These are phyloP conservation scores for Muscina levida DNA, from an alignment of 2,888 invertebrate species.

Conservation along the genomic window DNA sequence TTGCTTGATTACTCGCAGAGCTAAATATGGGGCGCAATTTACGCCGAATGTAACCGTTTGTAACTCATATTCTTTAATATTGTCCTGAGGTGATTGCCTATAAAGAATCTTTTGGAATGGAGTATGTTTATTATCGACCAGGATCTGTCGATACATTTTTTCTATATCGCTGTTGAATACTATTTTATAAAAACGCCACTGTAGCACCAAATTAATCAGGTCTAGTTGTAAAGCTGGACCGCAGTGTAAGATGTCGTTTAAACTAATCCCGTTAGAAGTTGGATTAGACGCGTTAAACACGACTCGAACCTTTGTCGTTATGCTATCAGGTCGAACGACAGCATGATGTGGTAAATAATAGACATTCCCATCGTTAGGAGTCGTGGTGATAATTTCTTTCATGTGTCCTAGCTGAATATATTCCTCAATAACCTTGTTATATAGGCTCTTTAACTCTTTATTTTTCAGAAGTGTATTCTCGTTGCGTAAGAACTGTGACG, in stretches of 20 bases:
- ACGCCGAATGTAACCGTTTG: no score
- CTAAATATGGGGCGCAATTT: conserved; percentile 44
- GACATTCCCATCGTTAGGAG: not conserved
- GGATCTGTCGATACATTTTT: no score
- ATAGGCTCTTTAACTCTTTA: not conserved
- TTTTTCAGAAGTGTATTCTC: not conserved
- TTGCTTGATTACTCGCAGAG: conserved; percentile 48
- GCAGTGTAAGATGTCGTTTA: conserved; percentile 32
- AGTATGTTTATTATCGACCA: no score
- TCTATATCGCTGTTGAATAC: no score
- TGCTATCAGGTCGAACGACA: conserved; percentile 35
- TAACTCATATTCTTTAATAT: no score
- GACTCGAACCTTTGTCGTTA: conserved; percentile 37
- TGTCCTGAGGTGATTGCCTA: no score
- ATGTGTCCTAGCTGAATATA: not conserved
- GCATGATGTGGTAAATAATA: conserved; percentile 42
- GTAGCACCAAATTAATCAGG: not conserved
- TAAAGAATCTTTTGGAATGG: no score
- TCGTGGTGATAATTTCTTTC: not conserved
- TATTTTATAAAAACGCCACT: conserved; percentile 15
- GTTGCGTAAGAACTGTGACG: conserved; percentile 8
- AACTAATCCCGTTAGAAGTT: conserved; percentile 32
- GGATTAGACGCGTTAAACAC: conserved; percentile 39
- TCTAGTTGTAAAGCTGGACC: conserved; percentile 31
- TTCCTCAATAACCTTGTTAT: not conserved